These are phyloP conservation scores for Chloroclysta siterata DNA, from an alignment of 2,888 invertebrate species.

Conservation along the genomic window DNA sequence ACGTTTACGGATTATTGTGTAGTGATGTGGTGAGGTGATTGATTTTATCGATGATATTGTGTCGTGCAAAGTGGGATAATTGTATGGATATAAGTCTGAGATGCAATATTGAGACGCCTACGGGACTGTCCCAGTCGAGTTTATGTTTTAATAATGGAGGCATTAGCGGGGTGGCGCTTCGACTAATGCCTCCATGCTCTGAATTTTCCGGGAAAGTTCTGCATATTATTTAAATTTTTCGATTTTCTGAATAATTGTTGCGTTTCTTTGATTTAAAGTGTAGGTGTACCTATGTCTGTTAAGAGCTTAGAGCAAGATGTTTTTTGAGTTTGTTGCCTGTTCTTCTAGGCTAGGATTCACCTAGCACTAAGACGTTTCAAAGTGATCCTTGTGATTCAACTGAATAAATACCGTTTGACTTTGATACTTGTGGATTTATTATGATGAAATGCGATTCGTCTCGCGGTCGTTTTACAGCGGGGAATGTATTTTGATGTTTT, in stretches of 20 bases:
- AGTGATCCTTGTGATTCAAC: no score
- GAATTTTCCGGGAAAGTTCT: constrained; percentile 1
- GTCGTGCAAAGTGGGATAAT: constrained; percentile 15
- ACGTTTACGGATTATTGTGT: constrained; percentile 53
- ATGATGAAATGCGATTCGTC: constrained; percentile 13
- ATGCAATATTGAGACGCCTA: constrained; percentile 22
- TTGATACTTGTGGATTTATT: constrained; percentile 12
- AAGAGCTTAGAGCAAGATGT: constrained; percentile 6
- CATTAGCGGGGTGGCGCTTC: constrained; percentile 55
- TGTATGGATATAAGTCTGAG: constrained; percentile 42
- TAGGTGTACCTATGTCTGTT: not conserved
- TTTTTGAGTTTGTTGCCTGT: no score
- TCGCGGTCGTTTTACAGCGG: constrained; percentile 14
- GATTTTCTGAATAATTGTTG: not conserved
- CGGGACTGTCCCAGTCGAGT: constrained; percentile 40
- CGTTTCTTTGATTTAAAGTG: constrained; percentile 1
- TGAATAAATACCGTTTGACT: no score
- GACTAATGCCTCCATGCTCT: constrained; percentile 31
- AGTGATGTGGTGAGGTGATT: constrained; percentile 52
- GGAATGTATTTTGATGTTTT: constrained; percentile 27
- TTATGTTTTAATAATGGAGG: constrained; percentile 72
- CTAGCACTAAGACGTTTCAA: no score
- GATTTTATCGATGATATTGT: constrained; percentile 30
- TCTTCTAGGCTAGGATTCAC: no score
- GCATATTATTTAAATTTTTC: not conserved